Conservation (phyloP, 1,140 invertebrate genomes). For the Leucophenga varia region DNA sequence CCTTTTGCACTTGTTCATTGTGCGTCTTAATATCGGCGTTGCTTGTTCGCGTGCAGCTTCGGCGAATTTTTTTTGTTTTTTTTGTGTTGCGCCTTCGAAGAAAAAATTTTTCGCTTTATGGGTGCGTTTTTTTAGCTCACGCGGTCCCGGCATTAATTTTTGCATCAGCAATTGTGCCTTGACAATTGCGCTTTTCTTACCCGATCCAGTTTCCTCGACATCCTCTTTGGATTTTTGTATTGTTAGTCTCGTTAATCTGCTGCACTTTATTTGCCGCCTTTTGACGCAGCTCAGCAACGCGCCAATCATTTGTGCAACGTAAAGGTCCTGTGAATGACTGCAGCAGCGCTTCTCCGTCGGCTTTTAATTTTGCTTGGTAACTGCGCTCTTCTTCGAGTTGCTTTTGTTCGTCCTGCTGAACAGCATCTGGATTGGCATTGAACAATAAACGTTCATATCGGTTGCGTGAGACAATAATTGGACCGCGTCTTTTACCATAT, state of each 20-base stretch:
- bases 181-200: conserved; percentile 23
- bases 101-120: conserved; percentile 40
- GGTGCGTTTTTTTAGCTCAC: conserved; percentile 35
- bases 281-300: conserved; percentile 15
- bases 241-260: background rate
- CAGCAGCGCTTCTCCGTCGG: conserved; percentile 36
- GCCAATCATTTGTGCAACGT: too few relatives aligned
- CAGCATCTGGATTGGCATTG: too few relatives aligned
- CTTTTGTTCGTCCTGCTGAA: conserved; percentile 16
- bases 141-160: conserved; percentile 41
- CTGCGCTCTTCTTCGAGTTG: too few relatives aligned
- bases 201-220: conserved; percentile 10
- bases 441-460: too few relatives aligned
- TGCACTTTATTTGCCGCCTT: conserved; percentile 9
- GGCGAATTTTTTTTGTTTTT: conserved; percentile 37
- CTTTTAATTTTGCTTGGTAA: conserved; percentile 23
- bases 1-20: conserved; percentile 30
- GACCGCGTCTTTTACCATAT: too few relatives aligned
- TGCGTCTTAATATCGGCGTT: conserved; percentile 24
- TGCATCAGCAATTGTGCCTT: conserved; percentile 40
- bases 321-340: conserved; percentile 26
- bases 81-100: conserved; percentile 34
- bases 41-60: conserved; percentile 20
- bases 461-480: too few relatives aligned
- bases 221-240: conserved; percentile 20